Evolutionary conservation across 2,888 invertebrate species (phyloP).

Genomic region (Eupithecia insigniata): DNA sequence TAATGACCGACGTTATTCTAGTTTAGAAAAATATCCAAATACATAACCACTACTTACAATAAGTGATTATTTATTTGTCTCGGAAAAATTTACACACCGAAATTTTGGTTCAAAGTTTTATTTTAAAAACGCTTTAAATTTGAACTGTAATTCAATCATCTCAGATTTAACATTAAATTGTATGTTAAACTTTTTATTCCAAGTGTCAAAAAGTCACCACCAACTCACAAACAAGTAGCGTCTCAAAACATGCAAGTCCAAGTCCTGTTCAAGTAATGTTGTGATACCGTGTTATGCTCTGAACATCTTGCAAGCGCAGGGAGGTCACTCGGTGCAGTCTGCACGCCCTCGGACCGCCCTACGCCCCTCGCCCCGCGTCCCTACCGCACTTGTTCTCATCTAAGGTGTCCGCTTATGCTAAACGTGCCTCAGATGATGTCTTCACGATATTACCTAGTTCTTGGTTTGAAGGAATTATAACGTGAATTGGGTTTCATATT

Average conservation of each 20-base stretch:
- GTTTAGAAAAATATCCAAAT: background rate
- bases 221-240: background rate
- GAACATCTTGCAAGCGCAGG: slow-evolving; percentile 51
- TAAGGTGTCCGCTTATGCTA: slow-evolving; percentile 80
- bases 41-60: no score
- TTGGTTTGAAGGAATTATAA: background rate
- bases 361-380: slow-evolving; percentile 54
- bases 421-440: slow-evolving; percentile 51
- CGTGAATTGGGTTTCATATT: background rate
- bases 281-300: slow-evolving; percentile 18
- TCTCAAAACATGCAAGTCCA: slow-evolving; percentile 5
- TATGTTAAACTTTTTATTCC: background rate
- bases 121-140: background rate
- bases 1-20: background rate
- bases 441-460: background rate
- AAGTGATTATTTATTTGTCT: background rate
- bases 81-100: no score
- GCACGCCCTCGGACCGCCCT: slow-evolving; percentile 75
- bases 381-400: slow-evolving; percentile 78
- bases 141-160: background rate
- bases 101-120: background rate
- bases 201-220: background rate
- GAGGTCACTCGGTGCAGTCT: slow-evolving; percentile 64
- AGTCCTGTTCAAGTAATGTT: slow-evolving; percentile 11
- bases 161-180: background rate